Evolutionary conservation across 2,888 invertebrate species (phyloP), one percentile per base, ranked within the genome.

Genomic region (Stenolophus ochropezus): DNA sequence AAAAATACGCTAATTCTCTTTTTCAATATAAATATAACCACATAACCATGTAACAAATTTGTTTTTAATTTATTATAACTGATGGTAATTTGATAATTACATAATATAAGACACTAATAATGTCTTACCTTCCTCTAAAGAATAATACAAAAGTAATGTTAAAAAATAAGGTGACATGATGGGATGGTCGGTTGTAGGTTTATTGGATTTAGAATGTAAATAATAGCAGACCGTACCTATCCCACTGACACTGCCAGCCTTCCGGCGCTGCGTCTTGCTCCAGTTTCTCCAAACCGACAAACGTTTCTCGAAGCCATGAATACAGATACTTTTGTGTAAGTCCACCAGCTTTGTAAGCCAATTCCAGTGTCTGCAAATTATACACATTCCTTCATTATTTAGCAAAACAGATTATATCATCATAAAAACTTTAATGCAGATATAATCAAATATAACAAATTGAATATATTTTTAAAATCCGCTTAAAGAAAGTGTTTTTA

Each of bases 161-260:
- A 71, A 42, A 71, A 27, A 71, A 74, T 25, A 74, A 53, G 14
- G 74, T 18, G 25, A 16, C 51, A 18, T 74, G 51, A 74, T 21
- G 16, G 65, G 65, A 69, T 16, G 27, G 0, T 61, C 25, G 21
- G 56, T 47, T 27, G 0, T 53, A 53, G 4, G 76, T 20, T 4
- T 58, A 33, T 6, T 16, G 79, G 79, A 56, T 16, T 1, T 56
- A 76, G 11, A 77, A 81, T 25, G 5, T 78, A 84, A 83, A 88
- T 14, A 73, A 23, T 49, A 49, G 56, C 42, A 6, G 8, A 11
- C 23, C 80, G 58, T 94, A 94, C 94, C 94, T 94, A 92, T 94
- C 93, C 94, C 94, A 94, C 87, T 92, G 91, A 88, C 94, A 93
- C 85, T 91, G 91, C 94, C 94, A 94, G 86, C 93, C 93, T 53